phyloP scores from a whole-genome alignment of 2,888 invertebrate genomes.

The Stenotaenia linearis region DNA sequence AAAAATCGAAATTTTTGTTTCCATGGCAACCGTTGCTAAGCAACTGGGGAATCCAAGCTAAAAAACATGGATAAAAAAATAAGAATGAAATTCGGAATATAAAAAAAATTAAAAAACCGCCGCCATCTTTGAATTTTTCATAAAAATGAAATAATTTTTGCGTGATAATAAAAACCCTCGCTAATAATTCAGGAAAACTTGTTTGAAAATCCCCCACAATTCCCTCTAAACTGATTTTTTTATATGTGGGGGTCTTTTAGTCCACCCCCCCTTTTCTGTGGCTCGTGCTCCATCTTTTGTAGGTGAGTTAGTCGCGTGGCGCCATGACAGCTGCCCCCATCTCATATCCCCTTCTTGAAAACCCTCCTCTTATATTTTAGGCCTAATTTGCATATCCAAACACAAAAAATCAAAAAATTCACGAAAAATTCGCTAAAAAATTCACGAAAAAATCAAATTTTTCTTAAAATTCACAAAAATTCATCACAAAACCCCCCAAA shows the following conservation, averaged over 20 bases:
- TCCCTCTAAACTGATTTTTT: neutral
- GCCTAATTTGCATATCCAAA: neutral
- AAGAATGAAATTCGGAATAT: neutral
- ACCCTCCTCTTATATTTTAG: neutral
- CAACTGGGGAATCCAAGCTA: constrained; percentile 1
- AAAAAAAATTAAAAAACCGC: neutral
- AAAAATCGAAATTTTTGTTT: constrained; percentile 13
- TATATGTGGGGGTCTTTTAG: neutral
- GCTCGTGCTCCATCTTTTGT: constrained; percentile 18
- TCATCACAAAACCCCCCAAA: too few species aligned
- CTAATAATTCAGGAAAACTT: neutral
- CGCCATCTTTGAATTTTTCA: neutral
- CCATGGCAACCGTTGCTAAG: neutral
- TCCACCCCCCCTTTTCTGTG: constrained; percentile 1
- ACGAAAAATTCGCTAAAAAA: too few species aligned
- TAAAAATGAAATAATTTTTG: too few species aligned
- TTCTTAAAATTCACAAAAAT: too few species aligned
- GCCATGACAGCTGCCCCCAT: constrained; percentile 26
- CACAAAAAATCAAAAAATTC: neutral
- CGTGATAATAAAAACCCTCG: too few species aligned
- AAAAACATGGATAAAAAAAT: neutral
- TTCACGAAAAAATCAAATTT: too few species aligned
- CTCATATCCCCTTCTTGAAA: constrained; percentile 2
- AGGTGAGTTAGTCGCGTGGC: constrained; percentile 24
- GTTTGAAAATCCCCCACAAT: neutral